phyloP scores from a whole-genome alignment of 2,888 invertebrate genomes.

The Meteorus cinctellus region DNA sequence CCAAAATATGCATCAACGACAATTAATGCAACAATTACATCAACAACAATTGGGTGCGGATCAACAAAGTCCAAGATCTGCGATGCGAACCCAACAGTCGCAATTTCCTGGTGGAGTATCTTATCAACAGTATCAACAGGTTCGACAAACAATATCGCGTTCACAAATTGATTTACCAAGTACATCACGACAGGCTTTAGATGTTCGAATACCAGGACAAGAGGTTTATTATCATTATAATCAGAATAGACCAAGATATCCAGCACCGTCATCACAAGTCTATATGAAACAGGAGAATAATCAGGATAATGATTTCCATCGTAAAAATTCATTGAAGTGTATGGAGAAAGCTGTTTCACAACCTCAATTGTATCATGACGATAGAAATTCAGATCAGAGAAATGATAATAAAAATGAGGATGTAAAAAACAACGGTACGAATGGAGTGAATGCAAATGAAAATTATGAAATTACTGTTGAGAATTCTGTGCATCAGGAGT shows the following conservation, averaged over 20 bases:
- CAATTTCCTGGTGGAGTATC: constrained; percentile 60
- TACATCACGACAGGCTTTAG: constrained; percentile 65
- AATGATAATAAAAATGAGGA: constrained; percentile 57
- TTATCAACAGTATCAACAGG: constrained; percentile 68
- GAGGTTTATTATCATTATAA: constrained; percentile 69
- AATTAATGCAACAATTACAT: constrained; percentile 72
- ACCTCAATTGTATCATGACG: constrained; percentile 79
- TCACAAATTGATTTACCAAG: constrained; percentile 70
- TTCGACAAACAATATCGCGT: constrained; percentile 65
- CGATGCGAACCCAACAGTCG: constrained; percentile 53
- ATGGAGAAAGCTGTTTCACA: constrained; percentile 78
- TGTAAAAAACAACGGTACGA: constrained; percentile 55
- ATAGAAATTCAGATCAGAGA: constrained; percentile 64
- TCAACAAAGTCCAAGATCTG: constrained; percentile 57
- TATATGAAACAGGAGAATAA: constrained; percentile 65
- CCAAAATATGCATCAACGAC: constrained; percentile 69
- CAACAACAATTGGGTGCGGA: constrained; percentile 64
- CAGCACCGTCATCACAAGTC: constrained; percentile 62
- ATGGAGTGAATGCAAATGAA: constrained; percentile 58
- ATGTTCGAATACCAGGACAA: constrained; percentile 63
- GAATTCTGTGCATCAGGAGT: constrained; percentile 50
- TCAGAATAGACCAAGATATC: constrained; percentile 62
- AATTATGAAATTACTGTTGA: constrained; percentile 69
- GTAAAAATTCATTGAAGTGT: constrained; percentile 63
- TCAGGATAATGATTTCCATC: constrained; percentile 64